Conservation (phyloP, 2,113 vertebrate genomes). For the Oxyruncus cristatus region DNA sequence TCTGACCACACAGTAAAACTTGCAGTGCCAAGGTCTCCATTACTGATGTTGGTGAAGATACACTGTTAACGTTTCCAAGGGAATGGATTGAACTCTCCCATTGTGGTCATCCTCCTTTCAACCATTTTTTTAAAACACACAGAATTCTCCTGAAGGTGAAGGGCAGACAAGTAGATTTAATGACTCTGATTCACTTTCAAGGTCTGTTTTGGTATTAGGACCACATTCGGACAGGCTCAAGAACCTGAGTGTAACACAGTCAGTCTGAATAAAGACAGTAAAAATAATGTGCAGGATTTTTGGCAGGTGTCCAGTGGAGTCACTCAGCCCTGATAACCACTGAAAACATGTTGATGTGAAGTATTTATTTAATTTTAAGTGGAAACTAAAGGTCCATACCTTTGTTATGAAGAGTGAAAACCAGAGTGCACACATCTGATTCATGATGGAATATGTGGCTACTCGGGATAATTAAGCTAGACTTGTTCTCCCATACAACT, state of each 20-base stretch:
- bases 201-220: not conserved
- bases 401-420: not conserved
- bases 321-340: not conserved
- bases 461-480: not conserved
- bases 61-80: not conserved
- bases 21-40: not conserved
- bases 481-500: not conserved
- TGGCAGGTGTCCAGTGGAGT: not conserved
- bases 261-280: not conserved
- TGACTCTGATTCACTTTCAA: not conserved
- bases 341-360: not conserved
- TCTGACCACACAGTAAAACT: not conserved
- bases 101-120: not conserved
- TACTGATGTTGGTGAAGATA: not conserved
- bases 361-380: not conserved
- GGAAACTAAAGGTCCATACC: not conserved
- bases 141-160: not conserved
- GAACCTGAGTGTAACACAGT: not conserved
- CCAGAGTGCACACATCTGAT: not conserved
- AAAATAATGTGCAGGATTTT: not conserved
- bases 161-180: not conserved
- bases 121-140: not conserved
- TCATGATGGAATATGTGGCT: not conserved
- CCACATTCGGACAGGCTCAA: not conserved
- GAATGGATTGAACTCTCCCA: not conserved